A percentile compares a stretch with the other conserved stretches of the same genome.
Evolutionary conservation across 2,888 invertebrate species (phyloP).

Genomic region (Aporophyla nigra): DNA sequence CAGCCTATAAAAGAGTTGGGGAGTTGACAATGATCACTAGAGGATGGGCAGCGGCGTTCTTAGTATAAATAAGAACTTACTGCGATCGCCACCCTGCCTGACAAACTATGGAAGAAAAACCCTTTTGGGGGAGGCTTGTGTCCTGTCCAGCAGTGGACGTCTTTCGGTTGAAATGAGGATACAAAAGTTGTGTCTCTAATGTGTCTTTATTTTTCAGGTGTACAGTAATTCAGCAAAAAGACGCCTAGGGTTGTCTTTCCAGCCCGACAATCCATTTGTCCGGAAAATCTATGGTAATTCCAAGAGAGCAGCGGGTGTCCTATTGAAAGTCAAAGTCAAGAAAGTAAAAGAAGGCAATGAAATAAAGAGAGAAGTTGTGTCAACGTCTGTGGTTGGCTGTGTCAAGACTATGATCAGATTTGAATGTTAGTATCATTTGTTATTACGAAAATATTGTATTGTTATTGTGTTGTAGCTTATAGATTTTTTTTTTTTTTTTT

Average conservation of each 20-base stretch:
- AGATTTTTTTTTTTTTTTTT: too few species aligned
- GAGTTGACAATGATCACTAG: too few species aligned
- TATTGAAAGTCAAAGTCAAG: slow-evolving; percentile 94
- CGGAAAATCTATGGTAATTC: slow-evolving; percentile 95
- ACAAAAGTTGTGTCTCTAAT: too few species aligned
- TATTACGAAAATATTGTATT: not conserved
- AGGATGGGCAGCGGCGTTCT: too few species aligned
- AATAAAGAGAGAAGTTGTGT: slow-evolving; percentile 83
- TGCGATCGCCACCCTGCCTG: too few species aligned
- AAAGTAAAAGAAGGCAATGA: slow-evolving; percentile 82
- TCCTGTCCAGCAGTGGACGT: too few species aligned
- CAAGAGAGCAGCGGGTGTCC: slow-evolving; percentile 92
- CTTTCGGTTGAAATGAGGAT: too few species aligned
- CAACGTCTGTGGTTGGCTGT: slow-evolving; percentile 91
- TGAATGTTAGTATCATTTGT: slow-evolving; percentile 89
- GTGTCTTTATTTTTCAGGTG: slow-evolving; percentile 68
- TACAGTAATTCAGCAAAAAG: slow-evolving; percentile 86
- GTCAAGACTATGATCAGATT: slow-evolving; percentile 92
- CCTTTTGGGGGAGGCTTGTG: too few species aligned
- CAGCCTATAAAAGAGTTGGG: not conserved
- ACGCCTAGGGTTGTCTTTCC: slow-evolving; percentile 94
- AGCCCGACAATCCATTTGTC: slow-evolving; percentile 95
- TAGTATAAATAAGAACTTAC: too few species aligned
- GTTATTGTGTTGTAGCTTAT: not conserved
- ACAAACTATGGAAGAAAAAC: too few species aligned